Evolutionary conservation across 2,797 vertebrate species (phyloP).

Genomic region (Glyptemys insculpta): DNA sequence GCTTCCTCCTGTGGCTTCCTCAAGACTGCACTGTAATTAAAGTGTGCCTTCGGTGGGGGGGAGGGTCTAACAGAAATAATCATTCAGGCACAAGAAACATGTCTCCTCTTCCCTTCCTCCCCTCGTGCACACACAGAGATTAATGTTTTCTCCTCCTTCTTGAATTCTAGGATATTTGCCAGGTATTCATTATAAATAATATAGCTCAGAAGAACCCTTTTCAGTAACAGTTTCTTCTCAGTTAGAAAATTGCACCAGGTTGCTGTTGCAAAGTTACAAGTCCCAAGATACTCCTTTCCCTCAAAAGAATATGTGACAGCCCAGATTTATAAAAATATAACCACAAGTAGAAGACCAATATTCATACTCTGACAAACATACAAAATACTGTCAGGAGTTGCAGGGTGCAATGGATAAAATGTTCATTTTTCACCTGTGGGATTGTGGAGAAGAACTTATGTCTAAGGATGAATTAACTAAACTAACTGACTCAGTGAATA

Average conservation of each 20-base stretch:
- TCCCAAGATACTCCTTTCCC: not conserved
- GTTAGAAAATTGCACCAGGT: not conserved
- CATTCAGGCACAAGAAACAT: not conserved
- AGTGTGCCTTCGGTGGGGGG: not conserved
- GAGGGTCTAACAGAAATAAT: not conserved
- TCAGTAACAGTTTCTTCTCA: not conserved
- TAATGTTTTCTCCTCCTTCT: not conserved
- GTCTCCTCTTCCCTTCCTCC: too few relatives aligned
- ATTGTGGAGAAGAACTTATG: constrained; percentile 5
- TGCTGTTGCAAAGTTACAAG: not conserved
- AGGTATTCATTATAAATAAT: not conserved
- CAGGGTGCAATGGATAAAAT: not conserved
- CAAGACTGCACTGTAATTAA: not conserved
- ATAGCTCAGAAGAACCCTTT: not conserved
- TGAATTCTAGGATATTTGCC: not conserved
- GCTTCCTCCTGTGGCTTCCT: not conserved
- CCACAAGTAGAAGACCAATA: not conserved
- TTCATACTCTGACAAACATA: not conserved
- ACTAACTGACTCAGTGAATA: constrained; percentile 28
- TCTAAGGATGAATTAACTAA: constrained; percentile 1
- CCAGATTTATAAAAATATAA: not conserved
- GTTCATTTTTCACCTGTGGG: not conserved
- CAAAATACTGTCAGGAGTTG: not conserved
- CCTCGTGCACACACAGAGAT: not conserved
- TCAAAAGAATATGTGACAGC: not conserved